phyloP scores from a whole-genome alignment of 1,140 invertebrate genomes.

The Tyrophagus putrescentiae region DNA sequence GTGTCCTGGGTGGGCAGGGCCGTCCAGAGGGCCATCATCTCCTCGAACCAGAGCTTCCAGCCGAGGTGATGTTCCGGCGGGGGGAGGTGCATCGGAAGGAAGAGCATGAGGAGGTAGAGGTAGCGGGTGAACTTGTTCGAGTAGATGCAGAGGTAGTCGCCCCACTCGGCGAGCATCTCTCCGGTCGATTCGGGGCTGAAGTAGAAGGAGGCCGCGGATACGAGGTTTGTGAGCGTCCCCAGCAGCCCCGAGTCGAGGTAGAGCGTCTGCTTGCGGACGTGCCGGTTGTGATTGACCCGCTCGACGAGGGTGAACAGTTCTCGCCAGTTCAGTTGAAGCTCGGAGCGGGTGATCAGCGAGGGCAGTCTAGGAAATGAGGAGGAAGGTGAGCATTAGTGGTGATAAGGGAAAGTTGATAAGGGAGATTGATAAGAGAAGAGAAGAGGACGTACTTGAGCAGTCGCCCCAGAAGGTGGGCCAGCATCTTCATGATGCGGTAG shows the following conservation, averaged over 20 bases:
- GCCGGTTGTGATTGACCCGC: slow-evolving; percentile 36
- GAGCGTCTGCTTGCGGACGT: slow-evolving; percentile 22
- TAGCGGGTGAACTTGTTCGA: slow-evolving; percentile 48
- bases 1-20: slow-evolving; percentile 55
- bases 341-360: slow-evolving; percentile 52
- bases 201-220: slow-evolving; percentile 39
- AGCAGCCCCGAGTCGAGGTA: not conserved
- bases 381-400: not conserved
- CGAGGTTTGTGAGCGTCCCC: slow-evolving; percentile 30
- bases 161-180: slow-evolving; percentile 71
- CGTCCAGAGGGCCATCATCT: slow-evolving; percentile 62
- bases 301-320: slow-evolving; percentile 57
- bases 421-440: too few relatives aligned
- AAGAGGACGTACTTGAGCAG: too few relatives aligned
- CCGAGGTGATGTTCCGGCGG: slow-evolving; percentile 47
- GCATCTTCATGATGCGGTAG: not conserved
- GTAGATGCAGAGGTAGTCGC: slow-evolving; percentile 55
- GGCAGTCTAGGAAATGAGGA: slow-evolving; percentile 10
- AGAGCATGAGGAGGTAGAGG: slow-evolving; percentile 51
- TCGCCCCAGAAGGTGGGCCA: too few relatives aligned
- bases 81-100: slow-evolving; percentile 54
- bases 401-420: too few relatives aligned
- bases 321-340: slow-evolving; percentile 66
- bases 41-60: slow-evolving; percentile 64
- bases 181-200: slow-evolving; percentile 56